A percentile compares a stretch with the other conserved stretches of the same genome.
Conservation (phyloP, 2,888 invertebrate species). For the Calameuta idolon region DNA sequence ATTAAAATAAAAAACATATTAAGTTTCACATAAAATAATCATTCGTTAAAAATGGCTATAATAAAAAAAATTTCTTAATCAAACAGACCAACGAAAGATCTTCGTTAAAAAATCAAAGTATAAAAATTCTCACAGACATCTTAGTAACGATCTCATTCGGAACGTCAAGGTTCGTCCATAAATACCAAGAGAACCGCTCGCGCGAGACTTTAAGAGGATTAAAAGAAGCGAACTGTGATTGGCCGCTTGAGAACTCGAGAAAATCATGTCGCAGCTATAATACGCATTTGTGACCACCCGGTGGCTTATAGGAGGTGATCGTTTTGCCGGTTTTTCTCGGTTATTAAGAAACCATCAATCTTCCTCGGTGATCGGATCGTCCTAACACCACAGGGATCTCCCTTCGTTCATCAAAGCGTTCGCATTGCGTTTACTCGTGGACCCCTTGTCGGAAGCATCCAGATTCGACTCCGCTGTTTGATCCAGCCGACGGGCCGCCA, state of each 20-base stretch:
- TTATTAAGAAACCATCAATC: constrained; percentile 65
- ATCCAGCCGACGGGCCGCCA: constrained; percentile 16
- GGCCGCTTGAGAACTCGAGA: background rate
- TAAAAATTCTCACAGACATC: no score
- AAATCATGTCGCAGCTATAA: constrained; percentile 19
- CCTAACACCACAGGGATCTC: constrained; percentile 45
- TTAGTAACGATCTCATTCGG: no score
- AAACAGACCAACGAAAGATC: no score
- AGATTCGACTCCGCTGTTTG: constrained; percentile 30
- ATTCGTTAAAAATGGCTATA: no score
- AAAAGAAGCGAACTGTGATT: background rate
- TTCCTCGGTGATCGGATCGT: constrained; percentile 51
- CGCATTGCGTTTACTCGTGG: constrained; percentile 21
- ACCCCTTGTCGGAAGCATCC: constrained; percentile 32
- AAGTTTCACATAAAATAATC: no score
- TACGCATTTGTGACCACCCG: constrained; percentile 40
- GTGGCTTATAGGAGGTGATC: constrained; percentile 46
- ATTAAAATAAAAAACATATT: no score
- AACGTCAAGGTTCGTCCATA: no score
- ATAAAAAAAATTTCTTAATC: no score
- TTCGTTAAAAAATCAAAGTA: no score
- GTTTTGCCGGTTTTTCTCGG: constrained; percentile 63
- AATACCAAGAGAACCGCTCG: background rate
- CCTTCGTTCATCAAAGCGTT: constrained; percentile 4
- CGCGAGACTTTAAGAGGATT: constrained; percentile 1